These are phyloP conservation scores for Xanthorhoe designata DNA, from an alignment of 2,888 invertebrate genomes.

Conservation along the genomic window DNA sequence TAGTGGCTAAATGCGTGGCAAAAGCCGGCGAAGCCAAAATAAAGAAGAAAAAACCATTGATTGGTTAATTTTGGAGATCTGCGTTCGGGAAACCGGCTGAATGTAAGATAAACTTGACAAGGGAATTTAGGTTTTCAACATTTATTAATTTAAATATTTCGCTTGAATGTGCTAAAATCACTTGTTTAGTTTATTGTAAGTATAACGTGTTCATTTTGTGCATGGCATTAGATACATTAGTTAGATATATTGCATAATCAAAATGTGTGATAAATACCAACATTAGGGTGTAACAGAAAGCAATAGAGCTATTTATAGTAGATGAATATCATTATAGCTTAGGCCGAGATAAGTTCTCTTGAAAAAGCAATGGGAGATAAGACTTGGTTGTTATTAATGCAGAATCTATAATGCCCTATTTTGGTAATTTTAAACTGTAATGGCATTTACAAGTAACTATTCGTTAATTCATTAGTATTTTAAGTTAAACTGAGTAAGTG, in stretches of 20 bases:
- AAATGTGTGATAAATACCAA: constrained; percentile 32
- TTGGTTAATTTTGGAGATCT: too few species aligned
- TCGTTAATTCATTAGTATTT: not conserved
- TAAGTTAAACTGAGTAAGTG: constrained; percentile 3
- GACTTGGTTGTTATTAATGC: not conserved
- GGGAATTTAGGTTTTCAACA: constrained; percentile 1
- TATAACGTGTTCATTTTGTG: constrained; percentile 2
- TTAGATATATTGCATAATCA: constrained; percentile 25
- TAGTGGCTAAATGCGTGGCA: too few species aligned
- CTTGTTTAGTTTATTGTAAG: not conserved
- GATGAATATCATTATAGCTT: constrained; percentile 22
- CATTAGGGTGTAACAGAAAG: constrained; percentile 28
- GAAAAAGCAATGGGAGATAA: not conserved
- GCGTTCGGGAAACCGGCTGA: not conserved
- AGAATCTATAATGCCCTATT: not conserved
- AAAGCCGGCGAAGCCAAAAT: too few species aligned
- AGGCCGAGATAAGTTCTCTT: not conserved
- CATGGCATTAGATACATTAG: constrained; percentile 1
- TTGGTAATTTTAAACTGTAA: not conserved
- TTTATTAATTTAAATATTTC: not conserved
- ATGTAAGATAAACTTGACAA: not conserved
- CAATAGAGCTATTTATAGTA: constrained; percentile 12
- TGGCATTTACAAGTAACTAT: not conserved
- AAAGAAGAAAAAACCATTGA: too few species aligned
- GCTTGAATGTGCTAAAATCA: not conserved